Conservation (phyloP, 2,888 invertebrate genomes). For the Euplexia lucipara region DNA sequence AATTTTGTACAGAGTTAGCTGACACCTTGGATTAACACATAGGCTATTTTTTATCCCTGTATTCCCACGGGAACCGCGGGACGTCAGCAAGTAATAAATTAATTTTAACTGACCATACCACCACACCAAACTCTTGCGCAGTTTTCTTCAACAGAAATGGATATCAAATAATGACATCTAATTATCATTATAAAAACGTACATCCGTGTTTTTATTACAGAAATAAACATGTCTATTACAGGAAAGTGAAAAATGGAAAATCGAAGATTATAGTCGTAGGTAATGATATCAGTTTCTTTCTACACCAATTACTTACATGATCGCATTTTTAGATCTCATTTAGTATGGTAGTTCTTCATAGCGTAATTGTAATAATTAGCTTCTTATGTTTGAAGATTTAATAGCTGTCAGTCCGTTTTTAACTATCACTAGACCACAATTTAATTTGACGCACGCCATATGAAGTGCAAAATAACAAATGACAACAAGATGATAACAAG, state of each 20-base stretch:
- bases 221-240: conserved; percentile 11
- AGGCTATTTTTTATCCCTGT: too few relatives aligned
- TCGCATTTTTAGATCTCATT: conserved; percentile 24
- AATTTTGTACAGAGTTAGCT: too few relatives aligned
- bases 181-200: conserved; percentile 1
- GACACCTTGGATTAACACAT: too few relatives aligned
- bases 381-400: conserved; percentile 1
- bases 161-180: neutral
- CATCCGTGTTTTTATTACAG: conserved; percentile 12
- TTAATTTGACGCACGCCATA: too few relatives aligned
- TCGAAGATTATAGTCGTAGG: neutral
- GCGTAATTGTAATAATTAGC: conserved; percentile 34
- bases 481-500: too few relatives aligned
- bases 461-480: too few relatives aligned
- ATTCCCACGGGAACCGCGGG: too few relatives aligned
- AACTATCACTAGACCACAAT: too few relatives aligned
- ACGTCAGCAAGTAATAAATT: too few relatives aligned
- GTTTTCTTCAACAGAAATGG: neutral
- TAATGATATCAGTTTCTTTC: conserved; percentile 24
- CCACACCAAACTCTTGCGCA: too few relatives aligned
- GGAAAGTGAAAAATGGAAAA: conserved; percentile 26
- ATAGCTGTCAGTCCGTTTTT: neutral
- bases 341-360: conserved; percentile 26
- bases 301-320: conserved; percentile 48
- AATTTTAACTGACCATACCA: neutral